Percentiles rank a stretch among this genome's conserved stretches.
Evolutionary conservation across 2,113 vertebrate genomes (phyloP).

Genomic region (Rhadina sibilatrix): DNA sequence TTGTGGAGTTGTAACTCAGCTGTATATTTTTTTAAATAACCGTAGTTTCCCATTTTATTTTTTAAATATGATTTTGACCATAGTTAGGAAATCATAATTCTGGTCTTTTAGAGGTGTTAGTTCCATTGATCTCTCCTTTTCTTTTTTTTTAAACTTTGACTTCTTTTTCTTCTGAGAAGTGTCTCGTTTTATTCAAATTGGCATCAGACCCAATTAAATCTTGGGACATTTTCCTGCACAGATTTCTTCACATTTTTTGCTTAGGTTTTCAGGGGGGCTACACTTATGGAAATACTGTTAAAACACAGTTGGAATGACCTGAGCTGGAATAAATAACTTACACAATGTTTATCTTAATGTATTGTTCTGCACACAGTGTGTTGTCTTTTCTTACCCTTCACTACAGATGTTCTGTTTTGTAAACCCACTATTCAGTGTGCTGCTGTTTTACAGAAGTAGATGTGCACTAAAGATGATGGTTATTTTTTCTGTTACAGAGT

Average conservation of each 20-base stretch:
- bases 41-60: background rate
- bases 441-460: background rate
- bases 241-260: background rate
- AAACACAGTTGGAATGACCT: background rate
- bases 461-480: background rate
- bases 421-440: background rate
- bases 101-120: background rate
- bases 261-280: background rate
- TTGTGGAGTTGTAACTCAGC: background rate
- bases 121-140: background rate
- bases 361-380: background rate
- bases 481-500: background rate
- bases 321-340: background rate
- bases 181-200: background rate
- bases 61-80: background rate
- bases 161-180: background rate
- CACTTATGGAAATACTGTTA: background rate
- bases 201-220: background rate
- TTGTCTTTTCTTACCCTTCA: background rate
- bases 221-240: background rate
- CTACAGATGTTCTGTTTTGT: background rate
- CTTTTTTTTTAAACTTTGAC: background rate
- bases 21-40: background rate
- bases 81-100: background rate
- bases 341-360: background rate